Conservation (phyloP, 53 echinoderm and acorn worm species). For the Holothuria scabra region DNA sequence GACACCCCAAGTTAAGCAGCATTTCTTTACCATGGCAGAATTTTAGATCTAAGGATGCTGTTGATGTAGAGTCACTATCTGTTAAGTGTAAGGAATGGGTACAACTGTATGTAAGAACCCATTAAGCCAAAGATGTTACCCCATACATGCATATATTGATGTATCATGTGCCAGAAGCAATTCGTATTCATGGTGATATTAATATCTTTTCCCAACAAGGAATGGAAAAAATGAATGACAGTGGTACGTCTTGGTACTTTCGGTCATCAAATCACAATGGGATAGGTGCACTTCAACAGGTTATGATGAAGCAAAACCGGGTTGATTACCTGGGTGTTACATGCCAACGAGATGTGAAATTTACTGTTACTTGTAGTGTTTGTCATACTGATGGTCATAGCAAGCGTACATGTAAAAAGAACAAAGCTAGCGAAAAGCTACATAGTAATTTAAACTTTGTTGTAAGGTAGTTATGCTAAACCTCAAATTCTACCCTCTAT, state of each 20-base stretch:
- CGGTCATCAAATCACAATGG: no score
- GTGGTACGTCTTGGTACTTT: no score
- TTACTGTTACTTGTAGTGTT: constrained; percentile 36
- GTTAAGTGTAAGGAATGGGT: constrained; percentile 56
- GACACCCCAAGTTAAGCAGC: constrained; percentile 16
- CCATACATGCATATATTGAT: constrained; percentile 68
- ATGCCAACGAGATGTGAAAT: constrained; percentile 15
- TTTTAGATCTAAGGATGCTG: constrained; percentile 7
- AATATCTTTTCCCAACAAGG: constrained; percentile 63
- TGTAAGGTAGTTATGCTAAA: no score
- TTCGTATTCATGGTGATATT: constrained; percentile 43
- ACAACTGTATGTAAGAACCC: constrained; percentile 31
- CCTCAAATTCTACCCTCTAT: no score
- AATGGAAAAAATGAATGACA: constrained; percentile 35
- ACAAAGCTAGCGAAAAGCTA: no score
- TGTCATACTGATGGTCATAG: constrained; percentile 44
- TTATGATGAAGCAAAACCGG: constrained; percentile 51
- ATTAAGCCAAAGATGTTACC: constrained; percentile 59
- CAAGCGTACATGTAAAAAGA: constrained; percentile 46
- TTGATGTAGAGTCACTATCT: constrained; percentile 14
- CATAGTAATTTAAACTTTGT: no score
- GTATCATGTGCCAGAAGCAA: constrained; percentile 52
- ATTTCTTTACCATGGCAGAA: constrained; percentile 37
- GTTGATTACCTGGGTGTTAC: constrained; percentile 31
- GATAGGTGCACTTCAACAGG: constrained; percentile 48